Evolutionary conservation across 2,888 invertebrate genomes (phyloP).

Genomic region (Drosophila picticornis): DNA sequence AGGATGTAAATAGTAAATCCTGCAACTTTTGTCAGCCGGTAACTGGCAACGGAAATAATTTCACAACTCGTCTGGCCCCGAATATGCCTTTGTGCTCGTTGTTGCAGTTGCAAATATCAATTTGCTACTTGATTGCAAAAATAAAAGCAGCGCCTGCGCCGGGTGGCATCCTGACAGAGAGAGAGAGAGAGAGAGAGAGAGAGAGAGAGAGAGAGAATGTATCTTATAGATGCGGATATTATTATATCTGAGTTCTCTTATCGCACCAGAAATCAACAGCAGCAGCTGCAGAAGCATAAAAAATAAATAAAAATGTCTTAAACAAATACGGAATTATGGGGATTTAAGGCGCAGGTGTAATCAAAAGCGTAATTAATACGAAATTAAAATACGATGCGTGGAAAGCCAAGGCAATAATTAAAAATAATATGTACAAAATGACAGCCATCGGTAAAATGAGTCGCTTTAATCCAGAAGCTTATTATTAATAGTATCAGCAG

Average conservation of each 20-base stretch:
- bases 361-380: conserved; percentile 29
- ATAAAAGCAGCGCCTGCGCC: conserved; percentile 6
- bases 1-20: conserved; percentile 12
- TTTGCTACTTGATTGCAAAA: conserved; percentile 55
- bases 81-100: conserved; percentile 21
- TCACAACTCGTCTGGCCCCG: conserved; percentile 21
- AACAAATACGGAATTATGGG: conserved; percentile 24
- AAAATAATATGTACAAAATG: not conserved
- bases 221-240: not conserved
- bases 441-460: not conserved
- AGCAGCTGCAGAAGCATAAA: not conserved
- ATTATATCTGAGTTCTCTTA: not conserved
- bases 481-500: not conserved
- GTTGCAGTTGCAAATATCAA: conserved; percentile 63
- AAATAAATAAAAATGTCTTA: not conserved
- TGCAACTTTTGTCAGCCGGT: conserved; percentile 41
- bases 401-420: conserved; percentile 34
- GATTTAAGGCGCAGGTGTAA: conserved; percentile 13
- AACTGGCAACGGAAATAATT: conserved; percentile 59
- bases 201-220: not conserved
- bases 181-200: not conserved
- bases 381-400: conserved; percentile 27
- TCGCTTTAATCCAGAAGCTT: conserved; percentile 24
- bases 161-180: not conserved
- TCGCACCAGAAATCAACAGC: conserved; percentile 18